These are phyloP conservation scores for Calameuta idolon DNA, from an alignment of 2,888 invertebrate genomes.

Conservation along the genomic window DNA sequence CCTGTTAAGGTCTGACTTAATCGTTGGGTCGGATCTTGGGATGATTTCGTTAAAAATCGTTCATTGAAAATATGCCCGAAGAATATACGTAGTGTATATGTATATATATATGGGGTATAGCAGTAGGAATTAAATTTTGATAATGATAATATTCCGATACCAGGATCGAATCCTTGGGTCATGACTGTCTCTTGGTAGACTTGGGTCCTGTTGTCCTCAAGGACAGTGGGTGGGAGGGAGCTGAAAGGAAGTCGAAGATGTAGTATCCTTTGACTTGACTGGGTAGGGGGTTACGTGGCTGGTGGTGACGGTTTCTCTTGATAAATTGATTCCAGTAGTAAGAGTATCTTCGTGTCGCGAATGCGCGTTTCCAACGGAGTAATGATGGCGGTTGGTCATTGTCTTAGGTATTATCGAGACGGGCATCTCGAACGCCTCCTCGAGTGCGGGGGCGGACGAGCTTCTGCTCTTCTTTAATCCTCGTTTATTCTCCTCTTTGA, in stretches of 20 bases:
- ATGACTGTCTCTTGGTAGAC: neutral
- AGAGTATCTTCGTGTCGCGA: slow-evolving; percentile 41
- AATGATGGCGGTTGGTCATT: slow-evolving; percentile 60
- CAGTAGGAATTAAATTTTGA: no score
- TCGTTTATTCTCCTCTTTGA: slow-evolving; percentile 17
- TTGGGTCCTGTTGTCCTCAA: neutral
- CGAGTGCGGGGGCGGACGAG: slow-evolving; percentile 54
- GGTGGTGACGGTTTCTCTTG: slow-evolving; percentile 36
- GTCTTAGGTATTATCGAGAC: slow-evolving; percentile 56
- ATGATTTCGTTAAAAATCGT: slow-evolving; percentile 6
- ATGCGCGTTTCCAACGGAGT: slow-evolving; percentile 47
- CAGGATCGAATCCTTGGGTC: neutral
- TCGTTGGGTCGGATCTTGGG: slow-evolving; percentile 55
- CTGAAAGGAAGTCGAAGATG: neutral
- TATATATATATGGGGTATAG: neutral
- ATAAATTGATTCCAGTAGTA: slow-evolving; percentile 49
- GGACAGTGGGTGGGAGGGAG: neutral
- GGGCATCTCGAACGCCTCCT: slow-evolving; percentile 56
- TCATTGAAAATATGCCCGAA: neutral
- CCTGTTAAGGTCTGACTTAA: slow-evolving; percentile 49
- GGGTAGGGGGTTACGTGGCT: slow-evolving; percentile 23
- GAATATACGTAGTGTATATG: no score
- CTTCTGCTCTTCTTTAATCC: slow-evolving; percentile 24
- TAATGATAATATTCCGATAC: neutral
- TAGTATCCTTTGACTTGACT: neutral